Conservation (phyloP, 35 echinoderm and acorn worm genomes). For the Lytechinus variegatus region DNA sequence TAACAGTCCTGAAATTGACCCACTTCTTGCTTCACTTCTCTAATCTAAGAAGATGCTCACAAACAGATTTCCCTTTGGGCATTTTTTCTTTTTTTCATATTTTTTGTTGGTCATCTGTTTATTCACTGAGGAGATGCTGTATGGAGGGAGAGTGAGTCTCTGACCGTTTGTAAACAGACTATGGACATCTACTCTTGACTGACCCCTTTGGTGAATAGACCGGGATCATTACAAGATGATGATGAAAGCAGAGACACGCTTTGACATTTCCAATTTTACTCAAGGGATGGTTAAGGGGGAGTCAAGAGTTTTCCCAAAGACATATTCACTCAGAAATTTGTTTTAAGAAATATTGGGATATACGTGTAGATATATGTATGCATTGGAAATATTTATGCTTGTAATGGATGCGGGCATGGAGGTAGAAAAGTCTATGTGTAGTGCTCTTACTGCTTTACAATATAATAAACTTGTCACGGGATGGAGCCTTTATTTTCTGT, state of each 20-base stretch:
- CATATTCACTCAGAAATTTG: background rate
- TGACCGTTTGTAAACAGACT: background rate
- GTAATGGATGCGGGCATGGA: no score
- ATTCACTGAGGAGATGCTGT: background rate
- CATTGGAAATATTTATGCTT: no score
- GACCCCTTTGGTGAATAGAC: background rate
- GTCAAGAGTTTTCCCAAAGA: background rate
- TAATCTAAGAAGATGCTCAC: background rate
- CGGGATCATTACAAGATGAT: background rate
- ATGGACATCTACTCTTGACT: background rate
- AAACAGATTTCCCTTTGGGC: constrained; percentile 1
- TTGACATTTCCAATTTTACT: constrained; percentile 20
- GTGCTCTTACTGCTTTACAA: no score
- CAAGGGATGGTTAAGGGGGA: background rate
- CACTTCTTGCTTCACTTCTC: constrained; percentile 17
- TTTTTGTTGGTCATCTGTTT: background rate
- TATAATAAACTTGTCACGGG: no score
- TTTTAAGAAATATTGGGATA: background rate
- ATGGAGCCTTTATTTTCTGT: no score
- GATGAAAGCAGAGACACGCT: background rate
- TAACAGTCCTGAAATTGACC: constrained; percentile 1
- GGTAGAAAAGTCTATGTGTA: no score
- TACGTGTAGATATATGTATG: background rate
- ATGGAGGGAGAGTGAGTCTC: background rate
- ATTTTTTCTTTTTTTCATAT: background rate